Conservation (phyloP, 1,140 invertebrate species). For the Trichoplusia ni region DNA sequence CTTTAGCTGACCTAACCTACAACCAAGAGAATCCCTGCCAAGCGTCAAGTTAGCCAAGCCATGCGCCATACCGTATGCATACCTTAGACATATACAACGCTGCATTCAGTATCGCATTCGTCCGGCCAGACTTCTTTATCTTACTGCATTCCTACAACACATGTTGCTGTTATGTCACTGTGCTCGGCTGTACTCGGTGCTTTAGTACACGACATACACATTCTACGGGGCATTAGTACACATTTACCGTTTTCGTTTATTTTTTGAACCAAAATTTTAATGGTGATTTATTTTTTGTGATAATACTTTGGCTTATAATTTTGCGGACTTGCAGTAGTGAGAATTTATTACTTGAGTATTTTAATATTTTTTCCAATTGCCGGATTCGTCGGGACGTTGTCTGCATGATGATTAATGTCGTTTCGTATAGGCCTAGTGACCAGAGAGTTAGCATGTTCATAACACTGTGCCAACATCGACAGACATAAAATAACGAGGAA, state of each 20-base stretch:
- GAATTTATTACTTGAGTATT: too few relatives aligned
- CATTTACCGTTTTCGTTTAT: too few relatives aligned
- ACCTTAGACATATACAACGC: conserved; percentile 80
- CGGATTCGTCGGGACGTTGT: too few relatives aligned
- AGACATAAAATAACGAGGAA: conserved; percentile 15
- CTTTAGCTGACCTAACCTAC: not conserved
- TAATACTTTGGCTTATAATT: too few relatives aligned
- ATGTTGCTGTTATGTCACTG: conserved; percentile 34
- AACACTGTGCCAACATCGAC: conserved; percentile 17
- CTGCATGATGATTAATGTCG: too few relatives aligned
- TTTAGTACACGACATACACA: conserved; percentile 23
- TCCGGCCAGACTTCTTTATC: conserved; percentile 73
- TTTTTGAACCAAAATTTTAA: too few relatives aligned
- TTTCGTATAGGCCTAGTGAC: too few relatives aligned
- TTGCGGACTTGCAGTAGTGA: too few relatives aligned
- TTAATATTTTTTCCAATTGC: too few relatives aligned
- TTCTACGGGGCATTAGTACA: too few relatives aligned
- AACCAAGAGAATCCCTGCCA: conserved; percentile 11
- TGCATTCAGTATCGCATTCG: conserved; percentile 79
- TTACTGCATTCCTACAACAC: conserved; percentile 79
- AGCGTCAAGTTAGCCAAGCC: conserved; percentile 48
- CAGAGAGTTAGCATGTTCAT: not conserved
- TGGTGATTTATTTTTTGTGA: too few relatives aligned
- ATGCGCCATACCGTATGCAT: conserved; percentile 57
- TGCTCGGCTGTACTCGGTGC: conserved; percentile 13